Evolutionary conservation across 2,113 vertebrate genomes (phyloP).

Genomic region (Arvicanthis niloticus): DNA sequence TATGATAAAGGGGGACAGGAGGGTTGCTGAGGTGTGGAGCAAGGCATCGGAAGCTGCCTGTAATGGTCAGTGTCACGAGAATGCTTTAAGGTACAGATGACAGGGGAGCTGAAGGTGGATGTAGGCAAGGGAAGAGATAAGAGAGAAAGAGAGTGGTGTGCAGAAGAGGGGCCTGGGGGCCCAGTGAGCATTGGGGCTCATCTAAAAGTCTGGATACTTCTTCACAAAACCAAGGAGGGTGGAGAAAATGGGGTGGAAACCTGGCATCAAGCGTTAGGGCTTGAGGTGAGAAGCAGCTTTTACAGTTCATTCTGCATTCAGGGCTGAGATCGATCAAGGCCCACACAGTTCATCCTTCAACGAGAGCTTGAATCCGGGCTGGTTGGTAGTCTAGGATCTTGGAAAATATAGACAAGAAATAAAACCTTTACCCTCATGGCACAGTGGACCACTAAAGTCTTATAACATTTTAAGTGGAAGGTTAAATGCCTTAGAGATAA

Average conservation of each 20-base stretch:
- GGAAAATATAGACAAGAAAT: background rate
- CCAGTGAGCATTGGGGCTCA: background rate
- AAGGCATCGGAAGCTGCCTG: background rate
- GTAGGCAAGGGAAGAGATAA: background rate
- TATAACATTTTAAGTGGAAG: background rate
- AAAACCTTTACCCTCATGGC: background rate
- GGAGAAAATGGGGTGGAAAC: background rate
- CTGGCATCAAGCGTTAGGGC: background rate
- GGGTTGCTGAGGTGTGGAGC: background rate
- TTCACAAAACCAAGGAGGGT: background rate
- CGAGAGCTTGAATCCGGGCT: background rate
- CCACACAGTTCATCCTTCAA: background rate
- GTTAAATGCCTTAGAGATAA: background rate
- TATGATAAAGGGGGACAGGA: constrained; percentile 21
- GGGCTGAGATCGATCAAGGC: background rate
- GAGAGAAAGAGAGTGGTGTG: background rate
- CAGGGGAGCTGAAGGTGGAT: background rate
- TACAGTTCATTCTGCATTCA: background rate
- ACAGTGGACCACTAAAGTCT: background rate
- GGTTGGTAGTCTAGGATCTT: background rate
- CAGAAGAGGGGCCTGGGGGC: background rate
- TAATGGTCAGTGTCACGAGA: background rate
- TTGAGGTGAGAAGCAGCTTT: background rate
- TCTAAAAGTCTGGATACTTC: background rate
- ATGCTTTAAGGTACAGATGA: background rate